Evolutionary conservation across 2,113 vertebrate genomes (phyloP).

Genomic region (Charina bottae): DNA sequence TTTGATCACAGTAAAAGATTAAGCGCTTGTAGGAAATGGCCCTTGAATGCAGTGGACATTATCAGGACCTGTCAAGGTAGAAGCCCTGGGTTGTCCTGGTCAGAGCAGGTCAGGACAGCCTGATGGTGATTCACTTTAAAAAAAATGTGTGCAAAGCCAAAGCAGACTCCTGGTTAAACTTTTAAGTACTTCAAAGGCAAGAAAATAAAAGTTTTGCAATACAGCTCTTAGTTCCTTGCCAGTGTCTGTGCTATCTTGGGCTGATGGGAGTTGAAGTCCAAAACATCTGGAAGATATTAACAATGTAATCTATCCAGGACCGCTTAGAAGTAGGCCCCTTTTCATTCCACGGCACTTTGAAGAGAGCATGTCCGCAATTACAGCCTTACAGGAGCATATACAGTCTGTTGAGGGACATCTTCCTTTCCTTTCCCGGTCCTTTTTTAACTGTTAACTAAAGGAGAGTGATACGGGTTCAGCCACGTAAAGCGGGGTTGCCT

Average conservation of each 20-base stretch:
- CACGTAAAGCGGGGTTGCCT: neutral
- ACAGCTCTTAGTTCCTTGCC: neutral
- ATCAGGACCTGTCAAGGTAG: neutral
- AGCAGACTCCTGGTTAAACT: neutral
- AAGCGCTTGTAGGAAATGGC: neutral
- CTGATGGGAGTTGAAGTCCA: neutral
- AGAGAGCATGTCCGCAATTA: neutral
- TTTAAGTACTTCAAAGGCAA: neutral
- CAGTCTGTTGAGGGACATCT: neutral
- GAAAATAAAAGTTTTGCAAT: neutral
- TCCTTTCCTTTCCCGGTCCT: neutral
- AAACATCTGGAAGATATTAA: neutral
- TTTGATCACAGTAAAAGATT: neutral
- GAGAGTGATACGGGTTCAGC: neutral
- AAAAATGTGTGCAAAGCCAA: neutral
- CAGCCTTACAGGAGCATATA: neutral
- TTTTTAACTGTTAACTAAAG: neutral
- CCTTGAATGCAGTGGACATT: too few relatives aligned
- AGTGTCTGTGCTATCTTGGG: neutral
- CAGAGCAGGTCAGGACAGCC: neutral
- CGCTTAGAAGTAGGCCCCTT: neutral
- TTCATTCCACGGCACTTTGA: neutral
- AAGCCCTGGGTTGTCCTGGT: neutral
- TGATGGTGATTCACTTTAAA: neutral
- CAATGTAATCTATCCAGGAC: neutral